phyloP scores from a whole-genome alignment of 2,113 vertebrate species.

The Poicephalus gulielmi region DNA sequence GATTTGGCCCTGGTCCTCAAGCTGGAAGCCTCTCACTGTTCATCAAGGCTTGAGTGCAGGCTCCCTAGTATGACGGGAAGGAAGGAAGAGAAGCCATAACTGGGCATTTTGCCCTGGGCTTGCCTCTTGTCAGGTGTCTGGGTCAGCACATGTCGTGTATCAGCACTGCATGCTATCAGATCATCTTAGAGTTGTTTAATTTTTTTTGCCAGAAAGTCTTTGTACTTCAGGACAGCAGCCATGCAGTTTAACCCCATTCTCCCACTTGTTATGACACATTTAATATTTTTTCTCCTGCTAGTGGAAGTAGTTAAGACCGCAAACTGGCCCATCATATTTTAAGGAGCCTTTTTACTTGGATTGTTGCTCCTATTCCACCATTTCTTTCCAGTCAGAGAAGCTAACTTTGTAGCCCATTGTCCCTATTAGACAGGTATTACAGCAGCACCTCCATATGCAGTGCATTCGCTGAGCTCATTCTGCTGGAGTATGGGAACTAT shows the following conservation, averaged over 20 bases:
- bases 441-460: fast-evolving
- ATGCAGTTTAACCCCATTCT: background rate
- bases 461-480: background rate
- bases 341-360: background rate
- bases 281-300: background rate
- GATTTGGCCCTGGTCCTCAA: background rate
- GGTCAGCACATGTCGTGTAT: background rate
- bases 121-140: background rate
- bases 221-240: background rate
- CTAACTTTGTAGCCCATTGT: background rate
- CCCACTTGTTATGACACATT: background rate
- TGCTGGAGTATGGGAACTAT: background rate
- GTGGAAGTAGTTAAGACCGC: background rate
- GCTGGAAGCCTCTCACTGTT: background rate
- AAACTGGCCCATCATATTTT: background rate
- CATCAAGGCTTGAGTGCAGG: background rate
- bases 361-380: background rate
- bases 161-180: background rate
- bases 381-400: background rate
- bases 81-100: background rate
- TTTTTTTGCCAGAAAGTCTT: background rate
- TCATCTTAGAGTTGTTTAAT: background rate
- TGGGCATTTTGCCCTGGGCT: background rate
- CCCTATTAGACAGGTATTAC: background rate
- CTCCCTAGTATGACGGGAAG: background rate